Evolutionary conservation across 2,888 invertebrate genomes (phyloP).

Genomic region (Entomobrya multifasciata): DNA sequence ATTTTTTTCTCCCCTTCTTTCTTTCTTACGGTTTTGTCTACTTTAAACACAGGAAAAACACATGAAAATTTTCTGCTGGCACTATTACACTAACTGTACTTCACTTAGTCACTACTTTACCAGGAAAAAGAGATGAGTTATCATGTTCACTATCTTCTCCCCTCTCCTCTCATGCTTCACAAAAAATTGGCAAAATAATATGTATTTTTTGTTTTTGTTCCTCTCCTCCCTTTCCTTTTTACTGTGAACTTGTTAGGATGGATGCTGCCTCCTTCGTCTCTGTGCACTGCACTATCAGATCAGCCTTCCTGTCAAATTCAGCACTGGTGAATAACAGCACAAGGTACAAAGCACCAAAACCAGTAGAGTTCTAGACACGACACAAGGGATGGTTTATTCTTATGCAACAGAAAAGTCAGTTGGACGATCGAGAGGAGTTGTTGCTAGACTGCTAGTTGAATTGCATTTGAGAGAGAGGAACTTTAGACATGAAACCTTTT

Average conservation of each 20-base stretch:
- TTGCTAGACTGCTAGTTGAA: conserved; percentile 28
- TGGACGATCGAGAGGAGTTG: background rate
- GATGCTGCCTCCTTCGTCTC: background rate
- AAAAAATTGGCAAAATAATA: conserved; percentile 42
- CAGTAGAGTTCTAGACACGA: no score
- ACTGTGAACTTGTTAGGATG: background rate
- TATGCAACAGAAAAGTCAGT: background rate
- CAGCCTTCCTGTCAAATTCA: conserved; percentile 27
- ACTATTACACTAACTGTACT: background rate
- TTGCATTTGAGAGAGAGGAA: conserved; percentile 40
- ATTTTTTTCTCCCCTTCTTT: conserved; percentile 10
- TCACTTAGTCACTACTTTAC: conserved; percentile 10
- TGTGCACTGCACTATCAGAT: background rate
- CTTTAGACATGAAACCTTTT: conserved; percentile 1
- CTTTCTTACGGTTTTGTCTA: conserved; percentile 28
- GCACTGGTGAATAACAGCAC: background rate
- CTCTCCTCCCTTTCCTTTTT: conserved; percentile 5
- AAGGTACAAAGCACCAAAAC: background rate
- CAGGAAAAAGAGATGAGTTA: conserved; percentile 30
- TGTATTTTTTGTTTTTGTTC: background rate
- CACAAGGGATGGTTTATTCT: conserved; percentile 23
- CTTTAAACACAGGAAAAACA: conserved; percentile 6
- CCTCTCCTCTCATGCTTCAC: background rate
- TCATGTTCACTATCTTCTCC: background rate
- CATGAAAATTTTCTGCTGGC: no score